Conservation (phyloP, 2,113 vertebrate genomes). For the Calyptomena viridis region DNA sequence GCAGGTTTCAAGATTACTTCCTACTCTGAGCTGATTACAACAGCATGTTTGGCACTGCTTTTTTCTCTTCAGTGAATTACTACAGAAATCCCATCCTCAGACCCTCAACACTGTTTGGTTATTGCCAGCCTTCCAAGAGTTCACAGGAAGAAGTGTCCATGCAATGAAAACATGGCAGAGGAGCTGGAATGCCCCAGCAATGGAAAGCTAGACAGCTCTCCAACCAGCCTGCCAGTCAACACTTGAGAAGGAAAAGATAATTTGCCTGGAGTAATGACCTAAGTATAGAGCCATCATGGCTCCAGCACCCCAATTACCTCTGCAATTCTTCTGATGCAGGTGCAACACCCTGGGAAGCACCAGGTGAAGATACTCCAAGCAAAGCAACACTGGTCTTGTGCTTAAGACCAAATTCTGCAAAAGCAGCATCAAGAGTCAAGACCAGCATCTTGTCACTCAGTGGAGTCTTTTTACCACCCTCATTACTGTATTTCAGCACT, state of each 20-base stretch:
- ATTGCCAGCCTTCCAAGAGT: background rate
- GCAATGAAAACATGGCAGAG: background rate
- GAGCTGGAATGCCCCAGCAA: background rate
- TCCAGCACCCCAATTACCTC: background rate
- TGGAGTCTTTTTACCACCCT: background rate
- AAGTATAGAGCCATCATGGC: background rate
- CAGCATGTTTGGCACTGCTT: background rate
- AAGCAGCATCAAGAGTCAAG: background rate
- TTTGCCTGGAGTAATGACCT: slow-evolving; percentile 10
- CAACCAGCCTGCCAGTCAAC: background rate
- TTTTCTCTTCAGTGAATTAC: background rate
- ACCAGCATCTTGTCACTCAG: background rate
- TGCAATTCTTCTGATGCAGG: background rate
- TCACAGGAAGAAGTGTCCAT: background rate
- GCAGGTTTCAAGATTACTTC: background rate
- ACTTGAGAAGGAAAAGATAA: background rate
- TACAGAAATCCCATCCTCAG: background rate
- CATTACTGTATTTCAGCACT: background rate
- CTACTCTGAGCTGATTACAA: background rate
- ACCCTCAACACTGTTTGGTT: background rate
- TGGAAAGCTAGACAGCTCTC: background rate
- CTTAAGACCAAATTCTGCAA: background rate
- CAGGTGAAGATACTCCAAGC: background rate
- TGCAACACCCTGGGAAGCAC: background rate
- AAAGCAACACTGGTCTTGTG: background rate